Evolutionary conservation across 2,888 invertebrate genomes (phyloP).

Genomic region (Congeria kusceri): DNA sequence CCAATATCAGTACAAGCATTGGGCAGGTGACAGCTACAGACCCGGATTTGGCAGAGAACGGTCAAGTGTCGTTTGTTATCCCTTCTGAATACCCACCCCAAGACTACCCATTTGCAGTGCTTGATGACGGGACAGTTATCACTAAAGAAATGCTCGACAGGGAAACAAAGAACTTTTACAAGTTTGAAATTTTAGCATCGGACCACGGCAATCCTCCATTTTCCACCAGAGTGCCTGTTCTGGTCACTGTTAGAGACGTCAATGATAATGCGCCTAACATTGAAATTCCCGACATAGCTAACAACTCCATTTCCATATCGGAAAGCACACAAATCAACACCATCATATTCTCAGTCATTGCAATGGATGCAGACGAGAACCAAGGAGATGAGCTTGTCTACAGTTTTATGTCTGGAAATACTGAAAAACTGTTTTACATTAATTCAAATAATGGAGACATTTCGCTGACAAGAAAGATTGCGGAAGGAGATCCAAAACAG

Average conservation of each 20-base stretch:
- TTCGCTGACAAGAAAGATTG: constrained; percentile 46
- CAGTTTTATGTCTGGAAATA: constrained; percentile 51
- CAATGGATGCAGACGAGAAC: constrained; percentile 63
- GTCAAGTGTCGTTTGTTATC: constrained; percentile 58
- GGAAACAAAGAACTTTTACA: constrained; percentile 65
- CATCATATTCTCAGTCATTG: constrained; percentile 56
- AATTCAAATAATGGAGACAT: constrained; percentile 61
- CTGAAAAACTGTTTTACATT: constrained; percentile 54
- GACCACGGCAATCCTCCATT: constrained; percentile 70
- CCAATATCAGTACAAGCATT: constrained; percentile 50
- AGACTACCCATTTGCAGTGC: constrained; percentile 65
- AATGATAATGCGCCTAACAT: constrained; percentile 78
- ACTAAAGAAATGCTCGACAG: constrained; percentile 68
- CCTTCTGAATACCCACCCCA: constrained; percentile 37
- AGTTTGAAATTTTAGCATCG: constrained; percentile 65
- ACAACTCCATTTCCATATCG: constrained; percentile 67
- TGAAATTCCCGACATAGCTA: constrained; percentile 74
- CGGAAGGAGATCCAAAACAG: constrained; percentile 52
- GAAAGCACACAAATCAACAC: constrained; percentile 55
- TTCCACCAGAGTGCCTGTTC: constrained; percentile 65
- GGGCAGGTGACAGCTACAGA: constrained; percentile 64
- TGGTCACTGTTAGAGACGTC: constrained; percentile 67
- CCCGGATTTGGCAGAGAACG: constrained; percentile 71
- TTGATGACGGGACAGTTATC: constrained; percentile 69
- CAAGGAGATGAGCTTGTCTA: constrained; percentile 59